phyloP scores from a whole-genome alignment of 2,888 invertebrate species.

The Synergus umbraculus region DNA sequence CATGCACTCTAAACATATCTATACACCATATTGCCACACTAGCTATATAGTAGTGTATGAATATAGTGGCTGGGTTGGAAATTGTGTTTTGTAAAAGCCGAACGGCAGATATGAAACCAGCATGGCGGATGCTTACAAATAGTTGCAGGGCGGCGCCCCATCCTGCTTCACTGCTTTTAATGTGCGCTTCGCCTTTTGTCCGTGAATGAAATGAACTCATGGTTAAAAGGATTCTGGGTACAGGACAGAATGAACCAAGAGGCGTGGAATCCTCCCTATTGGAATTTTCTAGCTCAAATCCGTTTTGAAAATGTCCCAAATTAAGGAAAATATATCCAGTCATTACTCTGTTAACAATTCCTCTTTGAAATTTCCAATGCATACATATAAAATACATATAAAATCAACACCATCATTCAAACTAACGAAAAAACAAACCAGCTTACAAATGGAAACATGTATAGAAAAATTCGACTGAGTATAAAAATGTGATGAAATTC shows the following conservation, averaged over 20 bases:
- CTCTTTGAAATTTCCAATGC: too few species aligned
- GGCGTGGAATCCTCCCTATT: slow-evolving; percentile 43
- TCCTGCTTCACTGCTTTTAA: slow-evolving; percentile 59
- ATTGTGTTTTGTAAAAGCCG: slow-evolving; percentile 72
- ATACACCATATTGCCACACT: slow-evolving; percentile 64
- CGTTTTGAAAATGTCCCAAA: slow-evolving; percentile 28
- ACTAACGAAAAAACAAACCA: too few species aligned
- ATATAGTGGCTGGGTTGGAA: slow-evolving; percentile 56
- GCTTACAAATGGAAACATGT: background rate
- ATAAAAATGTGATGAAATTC: background rate
- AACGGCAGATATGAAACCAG: slow-evolving; percentile 74
- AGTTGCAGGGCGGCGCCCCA: slow-evolving; percentile 74
- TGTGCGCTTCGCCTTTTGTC: slow-evolving; percentile 61
- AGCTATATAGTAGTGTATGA: slow-evolving; percentile 3
- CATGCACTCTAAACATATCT: slow-evolving; percentile 34
- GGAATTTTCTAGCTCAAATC: slow-evolving; percentile 37
- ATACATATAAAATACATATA: too few species aligned
- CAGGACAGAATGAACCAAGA: slow-evolving; percentile 43
- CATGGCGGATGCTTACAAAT: slow-evolving; percentile 77
- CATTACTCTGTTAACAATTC: background rate
- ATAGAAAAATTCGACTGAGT: background rate
- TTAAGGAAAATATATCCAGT: background rate
- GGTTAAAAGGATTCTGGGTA: slow-evolving; percentile 58
- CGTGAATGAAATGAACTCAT: slow-evolving; percentile 57
- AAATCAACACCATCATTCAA: too few species aligned